Evolutionary conservation across 2,797 vertebrate species (phyloP).

Genomic region (Amblyopsis hoosieri): DNA sequence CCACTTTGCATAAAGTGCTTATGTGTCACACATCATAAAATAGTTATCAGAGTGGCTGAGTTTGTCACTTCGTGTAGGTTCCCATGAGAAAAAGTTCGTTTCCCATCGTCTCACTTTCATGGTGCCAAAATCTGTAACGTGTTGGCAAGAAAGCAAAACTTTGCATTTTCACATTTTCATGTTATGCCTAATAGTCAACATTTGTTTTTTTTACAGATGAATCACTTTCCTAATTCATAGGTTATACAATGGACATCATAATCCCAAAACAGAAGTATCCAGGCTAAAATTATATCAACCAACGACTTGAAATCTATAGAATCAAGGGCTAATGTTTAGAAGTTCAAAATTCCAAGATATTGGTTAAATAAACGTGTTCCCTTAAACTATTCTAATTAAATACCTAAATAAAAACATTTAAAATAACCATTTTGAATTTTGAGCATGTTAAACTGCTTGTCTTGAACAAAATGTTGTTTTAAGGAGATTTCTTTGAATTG

Average conservation of each 20-base stretch:
- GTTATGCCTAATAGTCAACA: neutral
- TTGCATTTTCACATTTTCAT: neutral
- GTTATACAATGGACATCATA: neutral
- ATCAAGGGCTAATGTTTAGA: no score
- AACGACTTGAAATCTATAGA: no score
- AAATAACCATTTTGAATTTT: no score
- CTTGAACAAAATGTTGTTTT: no score
- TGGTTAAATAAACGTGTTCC: neutral
- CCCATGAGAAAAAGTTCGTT: slow-evolving; percentile 55
- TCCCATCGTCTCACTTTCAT: slow-evolving; percentile 63
- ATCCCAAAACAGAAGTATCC: no score
- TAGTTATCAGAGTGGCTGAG: slow-evolving; percentile 17
- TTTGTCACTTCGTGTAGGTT: slow-evolving; percentile 67
- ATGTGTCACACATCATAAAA: slow-evolving; percentile 68
- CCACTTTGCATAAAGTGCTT: slow-evolving; percentile 41
- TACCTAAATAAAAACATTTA: no score
- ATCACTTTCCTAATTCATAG: neutral
- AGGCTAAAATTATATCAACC: no score
- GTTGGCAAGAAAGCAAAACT: neutral
- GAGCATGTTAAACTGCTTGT: no score
- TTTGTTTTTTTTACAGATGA: neutral
- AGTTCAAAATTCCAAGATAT: neutral
- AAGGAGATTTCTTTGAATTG: neutral
- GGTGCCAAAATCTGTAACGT: neutral
- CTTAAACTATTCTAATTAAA: no score